Evolutionary conservation across 2,797 vertebrate genomes (phyloP), one percentile per base, ranked within the genome.

Genomic region (Lagorchestes hirsutus): DNA sequence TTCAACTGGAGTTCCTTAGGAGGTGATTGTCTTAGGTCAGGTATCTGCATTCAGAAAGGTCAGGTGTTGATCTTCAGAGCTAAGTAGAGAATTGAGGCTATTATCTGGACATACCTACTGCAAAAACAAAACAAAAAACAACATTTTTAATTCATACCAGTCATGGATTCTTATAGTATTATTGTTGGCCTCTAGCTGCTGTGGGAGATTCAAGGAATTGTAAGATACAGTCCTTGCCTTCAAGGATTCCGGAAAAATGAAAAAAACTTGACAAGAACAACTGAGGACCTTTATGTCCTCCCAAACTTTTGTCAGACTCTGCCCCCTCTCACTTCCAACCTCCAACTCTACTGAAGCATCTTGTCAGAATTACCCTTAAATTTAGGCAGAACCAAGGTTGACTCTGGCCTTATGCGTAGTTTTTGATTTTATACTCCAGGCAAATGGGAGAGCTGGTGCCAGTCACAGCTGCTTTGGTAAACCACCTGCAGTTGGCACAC

Each of bases 401-500:
- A 46, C 16, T 62, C 27, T 55, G 58, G 10, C 46, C 40, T 24
- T 31, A 58, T 24, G 6, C 0, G 0, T 58, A 40, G 12, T 0
- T 1, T 1, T 24, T 28, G 28, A 54, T 40, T 90, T 55, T 58
- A 10, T 52, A 40, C 52, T n/a, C 50, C 55, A 62, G 82, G 91
- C 58, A n/a, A 34, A 91, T 54, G 54, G 54, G 56, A 46, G 40
- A 18, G 1, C 0, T 0, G 16, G 22, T 31, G 31, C 94, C 46
- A 0, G 54, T 27, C 57, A 6, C 50, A 54, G 90, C 46, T 96
- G n/a, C 92, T 59, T 54, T 95, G 58, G 1, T 93, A 46, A 0
- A 0, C 0, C 11, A 57, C 34, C n/a, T 5, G 12, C 57, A 18
- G 5, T 0, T 0, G 54, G n/a, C 55, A 9, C 46, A 0, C 57